Evolutionary conservation across 1,140 invertebrate species (phyloP).

Genomic region (Cepaea nemoralis): DNA sequence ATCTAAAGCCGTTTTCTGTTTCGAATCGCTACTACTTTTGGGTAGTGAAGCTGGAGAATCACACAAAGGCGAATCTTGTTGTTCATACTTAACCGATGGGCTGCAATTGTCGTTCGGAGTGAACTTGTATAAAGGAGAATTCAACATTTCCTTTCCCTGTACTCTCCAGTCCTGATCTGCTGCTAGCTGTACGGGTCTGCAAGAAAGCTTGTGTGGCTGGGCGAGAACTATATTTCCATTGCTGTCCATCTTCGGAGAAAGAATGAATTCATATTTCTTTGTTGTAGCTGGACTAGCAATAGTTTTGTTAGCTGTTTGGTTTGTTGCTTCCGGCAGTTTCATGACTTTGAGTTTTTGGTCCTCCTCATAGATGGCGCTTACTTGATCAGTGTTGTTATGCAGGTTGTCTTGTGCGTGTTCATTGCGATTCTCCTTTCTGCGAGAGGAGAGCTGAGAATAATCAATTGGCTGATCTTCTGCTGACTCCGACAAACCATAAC

Average conservation of each 20-base stretch:
- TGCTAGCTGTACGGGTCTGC: not conserved
- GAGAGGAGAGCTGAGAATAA: conserved; percentile 16
- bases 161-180: not conserved
- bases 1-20: not conserved
- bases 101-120: not conserved
- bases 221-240: conserved; percentile 30
- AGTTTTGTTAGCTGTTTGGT: not conserved
- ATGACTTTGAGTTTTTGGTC: not conserved
- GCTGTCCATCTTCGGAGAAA: conserved; percentile 33
- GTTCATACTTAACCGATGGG: not conserved
- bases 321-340: not conserved
- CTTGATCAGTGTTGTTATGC: not conserved
- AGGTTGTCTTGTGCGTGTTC: not conserved
- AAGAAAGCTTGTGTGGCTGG: not conserved
- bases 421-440: not conserved
- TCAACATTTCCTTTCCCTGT: not conserved
- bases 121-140: not conserved
- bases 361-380: too few species aligned
- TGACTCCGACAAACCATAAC: not conserved
- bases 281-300: not conserved
- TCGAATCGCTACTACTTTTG: not conserved
- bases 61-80: not conserved
- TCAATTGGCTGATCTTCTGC: conserved; percentile 12
- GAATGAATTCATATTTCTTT: conserved; percentile 33
- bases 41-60: not conserved